A percentile compares a stretch with the other conserved stretches of the same genome.
Conservation (phyloP, 2,113 vertebrate species). For the Pampusana beccarii region DNA sequence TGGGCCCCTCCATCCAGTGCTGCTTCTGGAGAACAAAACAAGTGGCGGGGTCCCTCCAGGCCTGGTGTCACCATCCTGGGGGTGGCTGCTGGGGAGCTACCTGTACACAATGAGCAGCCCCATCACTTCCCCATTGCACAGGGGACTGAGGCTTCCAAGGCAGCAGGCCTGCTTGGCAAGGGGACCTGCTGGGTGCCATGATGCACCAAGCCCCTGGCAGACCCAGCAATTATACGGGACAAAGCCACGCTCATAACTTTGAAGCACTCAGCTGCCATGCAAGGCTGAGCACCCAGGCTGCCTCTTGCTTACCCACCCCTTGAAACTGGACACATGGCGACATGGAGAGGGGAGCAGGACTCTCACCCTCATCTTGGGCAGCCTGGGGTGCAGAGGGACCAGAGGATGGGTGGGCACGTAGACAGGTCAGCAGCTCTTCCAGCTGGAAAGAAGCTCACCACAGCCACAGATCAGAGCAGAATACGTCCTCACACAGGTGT, state of each 20-base stretch:
- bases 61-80: fast-evolving
- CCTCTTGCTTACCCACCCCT: not conserved
- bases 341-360: not conserved
- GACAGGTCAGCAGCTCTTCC: not conserved
- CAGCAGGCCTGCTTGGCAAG: not conserved
- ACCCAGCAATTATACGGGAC: not conserved
- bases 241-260: not conserved
- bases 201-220: not conserved
- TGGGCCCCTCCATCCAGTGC: not conserved
- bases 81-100: not conserved
- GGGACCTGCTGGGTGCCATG: not conserved
- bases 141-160: not conserved
- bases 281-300: not conserved
- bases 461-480: not conserved
- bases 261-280: not conserved
- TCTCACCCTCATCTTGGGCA: not conserved
- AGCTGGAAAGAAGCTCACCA: slow-evolving; percentile 8
- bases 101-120: not conserved
- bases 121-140: not conserved
- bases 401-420: not conserved
- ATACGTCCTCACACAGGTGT: not conserved
- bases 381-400: not conserved
- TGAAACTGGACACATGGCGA: not conserved
- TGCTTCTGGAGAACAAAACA: not conserved
- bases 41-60: not conserved